Evolutionary conservation across 2,797 vertebrate species (phyloP).

Genomic region (Enteromius paludinosus): DNA sequence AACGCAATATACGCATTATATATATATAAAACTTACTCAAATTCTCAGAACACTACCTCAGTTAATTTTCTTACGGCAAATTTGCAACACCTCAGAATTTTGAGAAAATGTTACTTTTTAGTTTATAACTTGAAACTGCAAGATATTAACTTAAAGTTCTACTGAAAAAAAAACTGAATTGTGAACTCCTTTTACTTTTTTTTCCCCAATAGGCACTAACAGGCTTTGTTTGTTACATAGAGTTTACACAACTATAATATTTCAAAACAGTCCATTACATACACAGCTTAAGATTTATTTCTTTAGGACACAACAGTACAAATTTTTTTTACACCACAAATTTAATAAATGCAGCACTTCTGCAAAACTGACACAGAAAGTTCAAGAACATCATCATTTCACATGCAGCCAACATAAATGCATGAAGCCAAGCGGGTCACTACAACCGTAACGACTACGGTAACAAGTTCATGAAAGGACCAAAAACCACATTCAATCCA

Average conservation of each 20-base stretch:
- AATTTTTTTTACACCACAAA: slow-evolving; percentile 41
- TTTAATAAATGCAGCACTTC: neutral
- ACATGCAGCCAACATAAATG: neutral
- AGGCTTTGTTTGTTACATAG: neutral
- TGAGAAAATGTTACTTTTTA: neutral
- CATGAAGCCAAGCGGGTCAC: neutral
- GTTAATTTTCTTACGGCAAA: too few species aligned
- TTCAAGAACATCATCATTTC: slow-evolving; percentile 24
- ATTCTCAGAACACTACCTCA: too few species aligned
- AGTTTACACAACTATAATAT: neutral
- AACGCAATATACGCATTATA: too few species aligned
- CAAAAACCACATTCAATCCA: slow-evolving; percentile 36
- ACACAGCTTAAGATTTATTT: slow-evolving; percentile 40
- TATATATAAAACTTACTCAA: too few species aligned
- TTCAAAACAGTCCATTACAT: neutral
- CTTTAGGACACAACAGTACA: slow-evolving; percentile 28
- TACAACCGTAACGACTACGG: slow-evolving; percentile 3
- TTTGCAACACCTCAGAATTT: neutral
- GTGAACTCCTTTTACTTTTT: neutral
- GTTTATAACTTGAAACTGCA: neutral
- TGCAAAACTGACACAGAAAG: neutral
- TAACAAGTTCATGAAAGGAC: neutral
- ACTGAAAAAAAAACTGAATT: neutral
- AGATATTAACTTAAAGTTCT: neutral
- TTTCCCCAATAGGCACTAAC: too few species aligned